Conservation (phyloP, 2,113 vertebrate genomes). For the Alethe diademata region DNA sequence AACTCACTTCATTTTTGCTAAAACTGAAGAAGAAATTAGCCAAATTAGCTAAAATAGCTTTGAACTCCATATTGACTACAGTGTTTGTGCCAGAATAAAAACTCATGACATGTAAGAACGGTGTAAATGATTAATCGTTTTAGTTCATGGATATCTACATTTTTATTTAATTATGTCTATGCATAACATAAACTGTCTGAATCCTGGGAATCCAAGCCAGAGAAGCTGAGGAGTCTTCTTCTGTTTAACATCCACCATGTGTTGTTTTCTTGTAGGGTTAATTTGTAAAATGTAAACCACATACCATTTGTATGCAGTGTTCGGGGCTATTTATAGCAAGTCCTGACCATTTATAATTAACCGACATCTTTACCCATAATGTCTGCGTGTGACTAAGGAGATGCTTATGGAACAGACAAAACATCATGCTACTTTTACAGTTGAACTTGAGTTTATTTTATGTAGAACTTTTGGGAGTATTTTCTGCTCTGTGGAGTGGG, state of each 20-base stretch:
- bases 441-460: neutral
- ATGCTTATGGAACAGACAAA: slow-evolving; percentile 2
- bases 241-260: slow-evolving; percentile 65
- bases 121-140: slow-evolving; percentile 52
- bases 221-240: slow-evolving; percentile 44
- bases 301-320: slow-evolving; percentile 45
- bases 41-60: slow-evolving; percentile 58
- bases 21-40: slow-evolving; percentile 45
- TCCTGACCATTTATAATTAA: slow-evolving; percentile 62
- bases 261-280: slow-evolving; percentile 63
- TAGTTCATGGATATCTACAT: slow-evolving; percentile 33
- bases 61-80: slow-evolving; percentile 58
- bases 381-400: slow-evolving; percentile 14
- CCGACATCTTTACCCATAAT: slow-evolving; percentile 38
- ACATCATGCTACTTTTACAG: slow-evolving; percentile 2
- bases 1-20: slow-evolving; percentile 25
- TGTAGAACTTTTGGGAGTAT: neutral
- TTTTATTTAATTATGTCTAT: slow-evolving; percentile 51
- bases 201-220: slow-evolving; percentile 46
- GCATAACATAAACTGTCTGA: slow-evolving; percentile 52
- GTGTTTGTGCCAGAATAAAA: slow-evolving; percentile 54
- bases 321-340: slow-evolving; percentile 55
- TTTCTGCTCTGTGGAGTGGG: neutral
- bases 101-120: neutral
- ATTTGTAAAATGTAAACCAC: slow-evolving; percentile 65